A percentile compares a stretch with the other conserved stretches of the same genome.
Evolutionary conservation across 2,888 invertebrate species (phyloP).

Genomic region (Plebejus melissa): DNA sequence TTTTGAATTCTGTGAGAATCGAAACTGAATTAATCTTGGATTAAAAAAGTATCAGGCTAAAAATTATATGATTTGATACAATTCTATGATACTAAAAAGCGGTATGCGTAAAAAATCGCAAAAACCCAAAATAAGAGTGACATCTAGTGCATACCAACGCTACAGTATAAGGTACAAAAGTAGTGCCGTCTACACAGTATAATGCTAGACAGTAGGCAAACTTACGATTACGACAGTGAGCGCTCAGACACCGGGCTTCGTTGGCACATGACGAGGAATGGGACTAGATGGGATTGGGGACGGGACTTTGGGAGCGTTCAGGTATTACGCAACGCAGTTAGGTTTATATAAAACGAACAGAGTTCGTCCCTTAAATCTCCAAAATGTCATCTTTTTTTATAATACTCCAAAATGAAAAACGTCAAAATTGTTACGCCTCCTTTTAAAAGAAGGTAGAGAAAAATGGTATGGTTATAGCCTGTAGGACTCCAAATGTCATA

Average conservation of each 20-base stretch:
- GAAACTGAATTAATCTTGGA: too few relatives aligned
- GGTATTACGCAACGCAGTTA: not conserved
- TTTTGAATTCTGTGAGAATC: too few relatives aligned
- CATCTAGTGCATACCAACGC: conserved; percentile 5
- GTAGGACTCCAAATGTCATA: too few relatives aligned
- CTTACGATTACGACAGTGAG: conserved; percentile 36
- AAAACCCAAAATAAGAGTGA: not conserved
- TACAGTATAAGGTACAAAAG: conserved; percentile 4
- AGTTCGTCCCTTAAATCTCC: not conserved
- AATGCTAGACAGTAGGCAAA: conserved; percentile 20
- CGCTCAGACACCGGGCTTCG: conserved; percentile 62
- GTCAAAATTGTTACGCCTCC: too few relatives aligned
- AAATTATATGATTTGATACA: too few relatives aligned
- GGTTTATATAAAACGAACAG: not conserved
- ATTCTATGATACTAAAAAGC: too few relatives aligned
- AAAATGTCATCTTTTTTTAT: too few relatives aligned
- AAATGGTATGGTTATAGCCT: too few relatives aligned
- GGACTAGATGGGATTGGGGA: conserved; percentile 73
- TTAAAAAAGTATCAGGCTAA: too few relatives aligned
- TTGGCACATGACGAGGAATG: conserved; percentile 70
- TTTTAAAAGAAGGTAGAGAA: too few relatives aligned
- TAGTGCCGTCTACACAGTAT: not conserved
- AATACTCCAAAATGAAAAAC: too few relatives aligned
- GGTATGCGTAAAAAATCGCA: not conserved
- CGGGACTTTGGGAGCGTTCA: conserved; percentile 51